Base-by-base conservation (phyloP, 1,140 invertebrate species). In the Frieseomelitta varia region DNA sequence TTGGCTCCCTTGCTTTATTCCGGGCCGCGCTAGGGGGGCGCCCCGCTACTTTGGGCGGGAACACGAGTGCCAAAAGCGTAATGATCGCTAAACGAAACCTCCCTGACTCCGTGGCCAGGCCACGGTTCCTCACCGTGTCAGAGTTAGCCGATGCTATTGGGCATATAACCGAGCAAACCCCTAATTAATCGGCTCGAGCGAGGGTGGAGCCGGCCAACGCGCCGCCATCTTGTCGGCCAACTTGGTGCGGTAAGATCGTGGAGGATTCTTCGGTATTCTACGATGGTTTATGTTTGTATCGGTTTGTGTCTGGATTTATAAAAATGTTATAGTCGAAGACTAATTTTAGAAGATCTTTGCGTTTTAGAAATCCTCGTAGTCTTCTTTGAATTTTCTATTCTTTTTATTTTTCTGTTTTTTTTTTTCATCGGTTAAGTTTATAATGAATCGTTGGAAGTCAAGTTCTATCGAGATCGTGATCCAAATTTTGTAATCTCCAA, bases 31-130 rank as follows among this genome's bases (percentile, higher is more conserved):
- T 91, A 87, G 89, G 92, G 39, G 91, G 90, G 61, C 77, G 58
- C 65, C 39, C 85, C 90, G 91, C 39, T 90, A 87, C 89, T 89
- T 85, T 88, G 89, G 90, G 91, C 91, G 90, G 91, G 92, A 93
- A 93, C 92, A 93, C 90, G 92, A 91, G 92, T 93, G 90, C 91
- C 91, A 93, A 94, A 93, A 90, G 90, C 90, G 90, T 93, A 94
- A 94, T 94, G 92, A 93, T 93, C 92, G 91, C 84, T 93, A 90
- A 93, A 92, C 88, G 92, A 92, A 87, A 89, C 84, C 87, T 79
- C 75, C 85, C 83, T 85, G 91, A 84, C 80, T 89, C 39, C 58
- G 65, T 61, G 55, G 51, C 74, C 30, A 27, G 56, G 63, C 63
- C 47, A 34, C 55, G 56, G 34, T 63, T 63, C 74, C 61, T 55